Conservation (phyloP, 1,140 invertebrate genomes). For the Heterodera carotae region DNA sequence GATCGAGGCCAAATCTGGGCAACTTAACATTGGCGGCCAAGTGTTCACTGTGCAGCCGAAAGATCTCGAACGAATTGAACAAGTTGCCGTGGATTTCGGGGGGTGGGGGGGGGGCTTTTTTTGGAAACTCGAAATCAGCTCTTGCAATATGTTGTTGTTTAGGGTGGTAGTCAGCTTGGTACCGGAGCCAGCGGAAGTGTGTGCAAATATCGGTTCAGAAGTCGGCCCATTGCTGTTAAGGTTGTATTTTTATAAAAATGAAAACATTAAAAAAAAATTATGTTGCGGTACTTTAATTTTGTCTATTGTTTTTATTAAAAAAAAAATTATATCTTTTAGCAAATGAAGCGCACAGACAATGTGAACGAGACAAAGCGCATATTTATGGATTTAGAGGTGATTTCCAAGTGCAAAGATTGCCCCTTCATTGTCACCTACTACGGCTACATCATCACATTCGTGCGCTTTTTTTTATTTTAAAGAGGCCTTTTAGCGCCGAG, state of each 20-base stretch:
- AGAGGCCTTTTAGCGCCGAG: too few relatives aligned
- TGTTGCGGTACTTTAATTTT: neutral
- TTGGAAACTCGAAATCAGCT: too few relatives aligned
- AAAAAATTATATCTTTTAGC: constrained; percentile 72
- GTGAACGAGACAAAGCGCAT: constrained; percentile 95
- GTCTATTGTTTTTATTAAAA: constrained; percentile 25
- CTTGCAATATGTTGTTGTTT: constrained; percentile 24
- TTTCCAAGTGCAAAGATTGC: constrained; percentile 92
- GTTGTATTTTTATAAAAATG: constrained; percentile 24
- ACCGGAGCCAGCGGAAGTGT: neutral
- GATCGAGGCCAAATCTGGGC: constrained; percentile 45
- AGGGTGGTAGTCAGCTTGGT: constrained; percentile 32
- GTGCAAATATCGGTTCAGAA: neutral
- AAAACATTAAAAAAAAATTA: too few relatives aligned
- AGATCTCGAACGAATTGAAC: constrained; percentile 20
- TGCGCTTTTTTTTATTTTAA: constrained; percentile 45
- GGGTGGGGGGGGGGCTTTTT: too few relatives aligned
- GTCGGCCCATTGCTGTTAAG: constrained; percentile 45
- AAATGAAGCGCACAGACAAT: constrained; percentile 95
- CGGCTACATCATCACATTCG: constrained; percentile 91
- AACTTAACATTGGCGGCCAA: constrained; percentile 40
- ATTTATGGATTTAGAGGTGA: constrained; percentile 96
- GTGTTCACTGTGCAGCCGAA: constrained; percentile 40
- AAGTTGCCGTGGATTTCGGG: neutral
- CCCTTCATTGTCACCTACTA: constrained; percentile 93